phyloP scores from a whole-genome alignment of 2,797 vertebrate genomes.

The Rhabdomys pumilio region DNA sequence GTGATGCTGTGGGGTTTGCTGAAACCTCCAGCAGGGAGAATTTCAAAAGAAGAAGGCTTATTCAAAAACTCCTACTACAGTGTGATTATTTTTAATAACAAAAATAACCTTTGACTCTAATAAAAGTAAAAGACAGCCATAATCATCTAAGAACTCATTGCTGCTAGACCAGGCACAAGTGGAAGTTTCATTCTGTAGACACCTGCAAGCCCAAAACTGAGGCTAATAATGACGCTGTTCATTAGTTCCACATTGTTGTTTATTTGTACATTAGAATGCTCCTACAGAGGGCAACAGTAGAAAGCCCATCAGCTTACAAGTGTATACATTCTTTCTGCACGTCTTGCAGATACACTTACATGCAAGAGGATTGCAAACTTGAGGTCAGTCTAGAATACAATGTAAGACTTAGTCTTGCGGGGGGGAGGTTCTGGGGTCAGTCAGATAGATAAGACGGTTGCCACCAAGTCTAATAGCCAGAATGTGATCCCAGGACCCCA shows the following conservation, averaged over 20 bases:
- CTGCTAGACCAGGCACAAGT: neutral
- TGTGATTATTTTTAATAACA: neutral
- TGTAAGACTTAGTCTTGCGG: neutral
- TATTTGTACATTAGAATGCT: neutral
- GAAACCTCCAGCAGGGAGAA: neutral
- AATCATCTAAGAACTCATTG: conserved; percentile 5
- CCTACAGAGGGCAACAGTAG: neutral
- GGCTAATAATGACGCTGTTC: conserved; percentile 5
- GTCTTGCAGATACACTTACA: neutral
- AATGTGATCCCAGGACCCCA: neutral
- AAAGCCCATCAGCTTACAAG: neutral
- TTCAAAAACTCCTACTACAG: neutral
- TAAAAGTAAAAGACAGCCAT: neutral
- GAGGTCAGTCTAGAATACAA: neutral
- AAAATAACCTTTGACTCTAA: neutral
- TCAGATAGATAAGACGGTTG: neutral
- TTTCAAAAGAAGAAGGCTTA: conserved; percentile 32
- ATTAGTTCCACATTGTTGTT: conserved; percentile 1
- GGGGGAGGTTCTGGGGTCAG: no score
- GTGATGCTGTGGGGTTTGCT: neutral
- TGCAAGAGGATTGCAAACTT: no score
- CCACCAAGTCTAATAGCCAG: neutral
- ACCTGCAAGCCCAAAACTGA: neutral
- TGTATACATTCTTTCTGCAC: neutral
- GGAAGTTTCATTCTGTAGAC: neutral